Evolutionary conservation across 2,797 vertebrate species (phyloP).

Genomic region (Pangasius macronema): DNA sequence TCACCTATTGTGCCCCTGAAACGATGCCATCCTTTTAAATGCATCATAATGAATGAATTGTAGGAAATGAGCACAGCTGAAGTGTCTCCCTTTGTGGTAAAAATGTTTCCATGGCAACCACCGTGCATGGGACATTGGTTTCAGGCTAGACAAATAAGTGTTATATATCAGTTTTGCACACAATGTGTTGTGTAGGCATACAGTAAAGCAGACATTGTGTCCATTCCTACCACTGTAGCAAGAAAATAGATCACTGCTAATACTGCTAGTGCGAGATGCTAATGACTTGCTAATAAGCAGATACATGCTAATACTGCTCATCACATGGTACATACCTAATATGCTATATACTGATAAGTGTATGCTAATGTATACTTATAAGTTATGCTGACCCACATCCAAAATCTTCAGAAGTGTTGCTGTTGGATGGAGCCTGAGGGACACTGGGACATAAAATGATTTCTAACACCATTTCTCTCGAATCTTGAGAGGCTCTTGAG

Average conservation of each 20-base stretch:
- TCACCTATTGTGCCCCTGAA: conserved; percentile 18
- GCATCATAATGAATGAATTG: conserved; percentile 43
- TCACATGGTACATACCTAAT: neutral
- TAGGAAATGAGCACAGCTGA: conserved; percentile 41
- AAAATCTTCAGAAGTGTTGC: neutral
- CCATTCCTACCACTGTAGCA: neutral
- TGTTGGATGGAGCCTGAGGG: neutral
- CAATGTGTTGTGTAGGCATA: conserved; percentile 22
- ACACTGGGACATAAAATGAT: conserved; percentile 10
- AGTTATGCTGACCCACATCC: neutral
- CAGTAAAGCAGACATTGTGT: neutral
- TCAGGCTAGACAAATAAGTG: conserved; percentile 35
- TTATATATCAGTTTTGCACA: conserved; percentile 26
- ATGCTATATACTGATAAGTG: neutral
- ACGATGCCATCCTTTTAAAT: conserved; percentile 37
- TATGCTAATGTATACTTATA: neutral
- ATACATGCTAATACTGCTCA: neutral
- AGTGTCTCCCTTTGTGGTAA: conserved; percentile 37
- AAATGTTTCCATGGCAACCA: conserved; percentile 62
- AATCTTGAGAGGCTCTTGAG: conserved; percentile 39
- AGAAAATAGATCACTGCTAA: neutral
- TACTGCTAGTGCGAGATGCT: neutral
- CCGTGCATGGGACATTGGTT: conserved; percentile 49
- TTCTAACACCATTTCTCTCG: conserved; percentile 24
- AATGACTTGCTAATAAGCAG: neutral